A percentile compares a stretch with the other conserved stretches of the same genome.
Evolutionary conservation across 2,888 invertebrate species (phyloP).

Genomic region (Drosophila robusta): DNA sequence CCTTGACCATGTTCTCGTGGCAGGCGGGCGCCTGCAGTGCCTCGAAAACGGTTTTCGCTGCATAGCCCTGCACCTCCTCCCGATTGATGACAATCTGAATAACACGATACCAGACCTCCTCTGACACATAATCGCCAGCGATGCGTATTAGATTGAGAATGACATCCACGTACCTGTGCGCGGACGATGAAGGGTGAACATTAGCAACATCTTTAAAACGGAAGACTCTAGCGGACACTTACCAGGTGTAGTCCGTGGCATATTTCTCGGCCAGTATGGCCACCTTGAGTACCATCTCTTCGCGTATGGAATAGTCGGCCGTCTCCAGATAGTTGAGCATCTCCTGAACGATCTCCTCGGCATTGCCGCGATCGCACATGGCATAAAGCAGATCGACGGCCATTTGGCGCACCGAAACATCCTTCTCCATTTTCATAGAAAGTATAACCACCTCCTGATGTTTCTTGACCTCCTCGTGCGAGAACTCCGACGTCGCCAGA

Average conservation of each 20-base stretch:
- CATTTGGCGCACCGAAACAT: conserved; percentile 98
- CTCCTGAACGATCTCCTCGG: conserved; percentile 99
- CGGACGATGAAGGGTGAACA: neutral
- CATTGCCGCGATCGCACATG: conserved; percentile 99
- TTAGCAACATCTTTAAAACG: neutral
- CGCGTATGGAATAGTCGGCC: conserved; percentile 99
- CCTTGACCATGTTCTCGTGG: conserved; percentile 99
- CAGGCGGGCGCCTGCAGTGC: conserved; percentile 99
- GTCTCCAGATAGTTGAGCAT: conserved; percentile 99
- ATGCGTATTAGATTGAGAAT: conserved; percentile 99
- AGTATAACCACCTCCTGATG: conserved; percentile 99
- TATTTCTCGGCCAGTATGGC: conserved; percentile 99
- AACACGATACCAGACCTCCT: conserved; percentile 99
- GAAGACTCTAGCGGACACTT: conserved; percentile 47
- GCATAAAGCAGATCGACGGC: conserved; percentile 99
- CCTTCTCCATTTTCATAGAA: conserved; percentile 99
- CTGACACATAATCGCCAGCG: conserved; percentile 99
- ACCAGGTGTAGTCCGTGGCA: conserved; percentile 99
- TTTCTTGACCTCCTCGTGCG: conserved; percentile 99
- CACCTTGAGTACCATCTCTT: conserved; percentile 99
- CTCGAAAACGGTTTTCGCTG: conserved; percentile 99
- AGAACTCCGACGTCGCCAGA: conserved; percentile 99
- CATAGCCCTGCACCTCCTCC: conserved; percentile 99
- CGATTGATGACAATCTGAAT: conserved; percentile 99
- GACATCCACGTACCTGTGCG: conserved; percentile 92